Evolutionary conservation across 2,113 vertebrate species (phyloP), one percentile per base, ranked within the genome.

Genomic region (Setophaga kirtlandii): DNA sequence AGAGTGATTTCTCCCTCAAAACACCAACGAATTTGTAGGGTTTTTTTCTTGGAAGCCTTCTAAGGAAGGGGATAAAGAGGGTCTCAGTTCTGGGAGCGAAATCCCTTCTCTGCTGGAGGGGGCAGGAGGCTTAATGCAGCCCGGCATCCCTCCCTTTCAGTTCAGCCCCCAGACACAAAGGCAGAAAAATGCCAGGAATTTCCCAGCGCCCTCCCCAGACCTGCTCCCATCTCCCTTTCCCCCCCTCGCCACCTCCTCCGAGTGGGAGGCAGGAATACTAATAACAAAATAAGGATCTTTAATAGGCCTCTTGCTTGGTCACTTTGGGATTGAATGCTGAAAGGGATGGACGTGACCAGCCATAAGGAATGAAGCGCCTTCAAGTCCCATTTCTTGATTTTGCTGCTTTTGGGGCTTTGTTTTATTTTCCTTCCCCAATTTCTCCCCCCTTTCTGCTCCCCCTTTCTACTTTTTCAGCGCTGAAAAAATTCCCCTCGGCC

Each of bases 121-220:
- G 80, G 89, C 83, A 85, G 87, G 89, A 94, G 93, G 89, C 83
- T 97, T 94, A 93, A 74, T 50, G 39, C 83, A 96, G 94, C 77
- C 79, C 76, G 33, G 50, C 93, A 85, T 95, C 96, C 56, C 83
- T 95, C 42, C 87, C 52, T 96, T 97, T 97, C 93, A 96, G 90
- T 89, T 96, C 97, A 97, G 83, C 80, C 97, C 92, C 93, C 92
- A 94, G 94, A 98, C 87, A 98, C 97, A 98, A 98, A 98, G 90
- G 95, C 91, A 96, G 91, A 97, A 98, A 97, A 97, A 98, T 98
- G 97, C 52, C 65, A 98, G 95, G 98, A 98, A 98, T 98, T 97
- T 97, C 98, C 97, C 97, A 97, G 95, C 4, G 23, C 91, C 78
- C 97, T 96, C 96, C 96, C 87, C 94, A 87, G 82, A 83, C 47